These are phyloP conservation scores for Corythucha ciliata DNA, from an alignment of 2,888 invertebrate species.

Conservation along the genomic window DNA sequence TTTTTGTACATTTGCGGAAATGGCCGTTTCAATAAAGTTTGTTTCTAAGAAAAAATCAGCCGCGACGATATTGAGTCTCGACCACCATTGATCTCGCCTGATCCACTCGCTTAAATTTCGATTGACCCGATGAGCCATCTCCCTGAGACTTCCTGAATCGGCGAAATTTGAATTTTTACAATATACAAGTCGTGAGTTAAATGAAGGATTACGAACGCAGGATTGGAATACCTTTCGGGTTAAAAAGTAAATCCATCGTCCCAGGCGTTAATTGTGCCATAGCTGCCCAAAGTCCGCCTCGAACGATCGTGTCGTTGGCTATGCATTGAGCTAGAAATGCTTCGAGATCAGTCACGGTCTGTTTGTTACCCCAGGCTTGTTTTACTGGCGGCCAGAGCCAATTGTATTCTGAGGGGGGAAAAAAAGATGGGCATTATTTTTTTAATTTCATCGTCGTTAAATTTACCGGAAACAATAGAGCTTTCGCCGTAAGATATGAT, in stretches of 20 bases:
- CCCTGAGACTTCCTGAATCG: constrained; percentile 27
- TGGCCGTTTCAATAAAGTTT: constrained; percentile 45
- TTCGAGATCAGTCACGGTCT: constrained; percentile 38
- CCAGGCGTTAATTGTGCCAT: constrained; percentile 49
- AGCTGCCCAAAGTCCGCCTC: constrained; percentile 40
- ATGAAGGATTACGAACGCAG: not conserved
- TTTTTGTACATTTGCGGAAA: constrained; percentile 41
- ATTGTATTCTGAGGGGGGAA: constrained; percentile 45
- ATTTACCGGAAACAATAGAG: constrained; percentile 42
- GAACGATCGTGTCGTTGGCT: constrained; percentile 24
- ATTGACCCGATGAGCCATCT: constrained; percentile 38
- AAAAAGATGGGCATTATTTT: not conserved
- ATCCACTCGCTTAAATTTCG: constrained; percentile 43
- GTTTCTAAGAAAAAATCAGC: constrained; percentile 47
- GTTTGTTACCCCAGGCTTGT: constrained; percentile 55
- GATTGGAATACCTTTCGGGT: constrained; percentile 23
- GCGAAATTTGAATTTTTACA: too few relatives aligned
- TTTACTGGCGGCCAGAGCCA: constrained; percentile 56
- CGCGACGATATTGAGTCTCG: constrained; percentile 44
- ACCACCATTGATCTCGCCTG: constrained; percentile 42
- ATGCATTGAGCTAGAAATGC: constrained; percentile 40
- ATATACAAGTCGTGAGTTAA: too few relatives aligned
- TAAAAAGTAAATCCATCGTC: constrained; percentile 40
- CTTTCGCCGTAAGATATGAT: constrained; percentile 52
- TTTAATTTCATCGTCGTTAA: not conserved